A percentile compares a stretch with the other conserved stretches of the same genome.
These are phyloP conservation scores for Menidia menidia DNA, from an alignment of 2,797 vertebrate genomes.

Conservation along the genomic window DNA sequence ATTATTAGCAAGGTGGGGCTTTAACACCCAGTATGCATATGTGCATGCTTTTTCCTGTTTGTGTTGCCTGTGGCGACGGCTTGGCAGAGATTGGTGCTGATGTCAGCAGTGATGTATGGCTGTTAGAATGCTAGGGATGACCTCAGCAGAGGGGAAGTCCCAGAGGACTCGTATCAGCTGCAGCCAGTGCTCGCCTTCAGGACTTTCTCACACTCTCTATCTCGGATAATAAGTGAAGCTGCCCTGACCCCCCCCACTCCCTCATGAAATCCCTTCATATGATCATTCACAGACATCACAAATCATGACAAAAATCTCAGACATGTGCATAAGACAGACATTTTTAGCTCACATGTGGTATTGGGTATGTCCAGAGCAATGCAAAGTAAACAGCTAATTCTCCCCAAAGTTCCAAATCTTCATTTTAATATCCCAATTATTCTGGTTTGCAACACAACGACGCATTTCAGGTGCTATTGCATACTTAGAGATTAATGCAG, in stretches of 20 bases:
- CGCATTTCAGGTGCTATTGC: neutral
- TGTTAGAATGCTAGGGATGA: conserved; percentile 59
- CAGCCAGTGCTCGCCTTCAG: conserved; percentile 48
- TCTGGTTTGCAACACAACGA: neutral
- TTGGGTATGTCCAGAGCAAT: conserved; percentile 2
- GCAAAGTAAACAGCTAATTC: conserved; percentile 2
- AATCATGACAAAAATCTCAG: conserved; percentile 44
- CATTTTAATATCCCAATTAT: neutral
- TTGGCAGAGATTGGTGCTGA: conserved; percentile 44
- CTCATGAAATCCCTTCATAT: neutral
- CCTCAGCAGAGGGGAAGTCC: conserved; percentile 66
- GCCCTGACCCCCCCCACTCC: neutral
- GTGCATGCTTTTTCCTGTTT: conserved; percentile 53
- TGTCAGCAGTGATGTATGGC: conserved; percentile 73
- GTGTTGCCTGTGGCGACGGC: conserved; percentile 49
- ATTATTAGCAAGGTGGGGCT: no score
- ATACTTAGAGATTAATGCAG: neutral
- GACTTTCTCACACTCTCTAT: conserved; percentile 72
- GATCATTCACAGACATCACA: conserved; percentile 43
- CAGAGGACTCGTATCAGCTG: conserved; percentile 60
- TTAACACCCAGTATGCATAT: conserved; percentile 6
- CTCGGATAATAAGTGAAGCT: conserved; percentile 28
- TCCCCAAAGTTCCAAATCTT: neutral
- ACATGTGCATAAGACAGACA: conserved; percentile 22
- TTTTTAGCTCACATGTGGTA: conserved; percentile 1